phyloP scores from a whole-genome alignment of 2,888 invertebrate species.

The Athripsodes cinereus region DNA sequence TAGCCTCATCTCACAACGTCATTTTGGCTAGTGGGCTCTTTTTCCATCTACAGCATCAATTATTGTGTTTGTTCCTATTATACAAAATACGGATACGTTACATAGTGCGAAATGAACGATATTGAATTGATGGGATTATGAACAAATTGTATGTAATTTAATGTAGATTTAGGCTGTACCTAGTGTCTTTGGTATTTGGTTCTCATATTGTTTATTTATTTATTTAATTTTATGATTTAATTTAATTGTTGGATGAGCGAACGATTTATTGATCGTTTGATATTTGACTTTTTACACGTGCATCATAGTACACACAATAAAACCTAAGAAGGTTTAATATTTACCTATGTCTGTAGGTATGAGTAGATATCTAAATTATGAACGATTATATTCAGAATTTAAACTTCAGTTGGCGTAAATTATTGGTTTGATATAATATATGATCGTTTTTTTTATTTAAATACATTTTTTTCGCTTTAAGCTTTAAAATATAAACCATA shows the following conservation, averaged over 20 bases:
- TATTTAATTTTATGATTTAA: too few relatives aligned
- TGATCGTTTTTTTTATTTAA: neutral
- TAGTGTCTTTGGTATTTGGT: slow-evolving; percentile 3
- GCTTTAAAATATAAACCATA: too few relatives aligned
- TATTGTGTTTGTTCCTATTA: too few relatives aligned
- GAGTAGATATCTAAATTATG: too few relatives aligned
- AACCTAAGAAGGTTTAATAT: too few relatives aligned
- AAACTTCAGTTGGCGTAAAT: neutral
- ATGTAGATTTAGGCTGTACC: slow-evolving; percentile 7
- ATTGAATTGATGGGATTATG: slow-evolving; percentile 5
- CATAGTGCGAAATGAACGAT: neutral
- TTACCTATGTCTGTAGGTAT: too few relatives aligned
- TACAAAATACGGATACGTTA: too few relatives aligned
- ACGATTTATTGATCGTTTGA: slow-evolving; percentile 13
- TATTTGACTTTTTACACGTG: slow-evolving; percentile 8
- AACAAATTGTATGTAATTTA: neutral
- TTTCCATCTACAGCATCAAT: too few relatives aligned
- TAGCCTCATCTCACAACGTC: too few relatives aligned
- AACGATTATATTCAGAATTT: neutral
- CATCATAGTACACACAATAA: too few relatives aligned
- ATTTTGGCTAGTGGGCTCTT: too few relatives aligned
- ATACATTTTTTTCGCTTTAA: neutral
- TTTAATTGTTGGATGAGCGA: slow-evolving; percentile 1
- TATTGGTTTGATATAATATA: slow-evolving; percentile 3
- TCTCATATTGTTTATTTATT: too few relatives aligned